Base-by-base conservation (phyloP, 2,888 invertebrate genomes). In the Monopis laevigella region DNA sequence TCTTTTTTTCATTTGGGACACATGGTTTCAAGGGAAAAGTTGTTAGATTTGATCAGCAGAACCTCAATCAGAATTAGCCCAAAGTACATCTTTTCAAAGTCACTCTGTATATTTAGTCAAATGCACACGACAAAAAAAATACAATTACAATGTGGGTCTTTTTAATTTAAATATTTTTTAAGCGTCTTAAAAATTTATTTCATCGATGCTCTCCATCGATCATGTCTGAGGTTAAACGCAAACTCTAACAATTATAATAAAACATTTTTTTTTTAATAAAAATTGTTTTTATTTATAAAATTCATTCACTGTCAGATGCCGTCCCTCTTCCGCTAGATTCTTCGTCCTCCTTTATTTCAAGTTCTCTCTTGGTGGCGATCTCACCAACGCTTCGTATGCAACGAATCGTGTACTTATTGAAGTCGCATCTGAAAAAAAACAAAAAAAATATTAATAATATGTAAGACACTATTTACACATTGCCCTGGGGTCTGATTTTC, bases 381-480 rank as follows among this genome's bases (percentile, higher is more conserved):
- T 69, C 65, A 7, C 80, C 84, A 1, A 86, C 78, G 2, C 82
- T 74, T 47, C 84, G 63, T 10, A 94, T 77, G 49, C 89, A 91
- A 32, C 84, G 83, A 47, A 93, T 82, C 0, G 90, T 92, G 59
- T 92, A 95, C 57, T 92, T 92, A 67, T 95, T 96, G 65, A 89
- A 92, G 59, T 96, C 93, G 62, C 93, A 94, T 53, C 94, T 95
- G 72, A 14, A 84, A 84, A 47, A 50, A 47, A 49, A 46, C 5
- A 16, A 5, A 5, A 7, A 29, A 7, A 29, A 7, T 7, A 12
- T 7, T 29, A 11, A 29, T 11, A 11, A 11, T 7, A 7, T 7
- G 5, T 29, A 7, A 6, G 5, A 12, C 5, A 34, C 7, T 13
- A 5, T 4, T 14, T 3, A 34, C n/a, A 14, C 34, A 34, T 34